Conservation (phyloP, 2,113 vertebrate species). For the Cisticola juncidis region DNA sequence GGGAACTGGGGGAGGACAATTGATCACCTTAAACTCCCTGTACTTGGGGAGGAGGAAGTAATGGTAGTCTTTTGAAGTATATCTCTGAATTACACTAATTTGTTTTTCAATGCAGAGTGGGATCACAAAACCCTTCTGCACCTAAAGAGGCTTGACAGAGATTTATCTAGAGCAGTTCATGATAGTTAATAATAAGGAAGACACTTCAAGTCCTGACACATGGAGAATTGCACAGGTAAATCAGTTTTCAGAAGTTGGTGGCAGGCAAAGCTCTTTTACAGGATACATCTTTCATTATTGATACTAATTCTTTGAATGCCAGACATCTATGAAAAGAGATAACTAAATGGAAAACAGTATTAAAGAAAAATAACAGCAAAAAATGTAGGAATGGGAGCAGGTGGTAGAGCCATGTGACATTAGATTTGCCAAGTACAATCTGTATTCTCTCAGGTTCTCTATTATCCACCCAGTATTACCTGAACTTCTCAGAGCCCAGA, state of each 20-base stretch:
- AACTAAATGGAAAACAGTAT: neutral
- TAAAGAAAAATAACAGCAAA: neutral
- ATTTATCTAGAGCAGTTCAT: neutral
- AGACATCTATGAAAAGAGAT: neutral
- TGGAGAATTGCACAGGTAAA: neutral
- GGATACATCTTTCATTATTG: neutral
- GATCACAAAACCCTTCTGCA: neutral
- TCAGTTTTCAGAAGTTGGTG: neutral
- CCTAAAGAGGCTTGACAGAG: neutral
- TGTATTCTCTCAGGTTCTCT: neutral
- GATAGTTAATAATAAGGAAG: neutral
- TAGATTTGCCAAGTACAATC: neutral
- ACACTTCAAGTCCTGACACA: neutral
- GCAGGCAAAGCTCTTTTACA: neutral
- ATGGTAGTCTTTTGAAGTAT: neutral
- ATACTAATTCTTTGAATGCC: neutral
- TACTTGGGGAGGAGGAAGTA: neutral
- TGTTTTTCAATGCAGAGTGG: neutral
- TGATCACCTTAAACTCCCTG: neutral
- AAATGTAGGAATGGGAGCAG: neutral
- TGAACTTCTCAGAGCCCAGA: neutral
- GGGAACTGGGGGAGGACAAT: neutral
- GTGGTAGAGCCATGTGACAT: neutral
- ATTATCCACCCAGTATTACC: neutral
- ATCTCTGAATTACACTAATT: neutral